Evolutionary conservation across 2,113 vertebrate species (phyloP).

Genomic region (Panthera uncia): DNA sequence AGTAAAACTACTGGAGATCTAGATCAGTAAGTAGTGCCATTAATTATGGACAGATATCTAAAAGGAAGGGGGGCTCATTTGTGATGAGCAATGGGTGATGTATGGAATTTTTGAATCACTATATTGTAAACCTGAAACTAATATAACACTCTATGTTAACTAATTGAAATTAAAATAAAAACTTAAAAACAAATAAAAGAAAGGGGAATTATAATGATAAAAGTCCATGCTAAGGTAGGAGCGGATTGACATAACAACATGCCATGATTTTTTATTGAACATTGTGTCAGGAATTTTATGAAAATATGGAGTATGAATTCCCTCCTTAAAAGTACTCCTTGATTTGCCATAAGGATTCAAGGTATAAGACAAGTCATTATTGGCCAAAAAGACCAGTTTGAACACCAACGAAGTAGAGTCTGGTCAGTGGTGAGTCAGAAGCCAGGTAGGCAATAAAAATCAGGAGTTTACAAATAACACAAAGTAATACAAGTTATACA

Average conservation of each 20-base stretch:
- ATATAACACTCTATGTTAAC: not conserved
- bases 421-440: not conserved
- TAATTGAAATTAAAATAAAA: not conserved
- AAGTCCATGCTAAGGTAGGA: not conserved
- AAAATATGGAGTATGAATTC: not conserved
- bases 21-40: not conserved
- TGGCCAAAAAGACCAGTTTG: not conserved
- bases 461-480: not conserved
- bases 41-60: slow-evolving; percentile 9
- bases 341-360: not conserved
- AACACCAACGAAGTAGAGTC: not conserved
- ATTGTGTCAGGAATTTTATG: not conserved
- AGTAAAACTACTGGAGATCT: not conserved
- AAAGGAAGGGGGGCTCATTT: not conserved
- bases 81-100: no score
- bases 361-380: not conserved
- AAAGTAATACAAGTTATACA: not conserved
- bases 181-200: not conserved
- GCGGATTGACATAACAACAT: not conserved
- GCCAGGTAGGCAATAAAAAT: not conserved
- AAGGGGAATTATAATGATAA: not conserved
- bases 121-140: not conserved
- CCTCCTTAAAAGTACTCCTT: not conserved
- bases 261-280: not conserved
- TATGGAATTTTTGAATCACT: not conserved